Evolutionary conservation across 2,113 vertebrate species (phyloP), one percentile per base, ranked within the genome.

Genomic region (Agapornis roseicollis): DNA sequence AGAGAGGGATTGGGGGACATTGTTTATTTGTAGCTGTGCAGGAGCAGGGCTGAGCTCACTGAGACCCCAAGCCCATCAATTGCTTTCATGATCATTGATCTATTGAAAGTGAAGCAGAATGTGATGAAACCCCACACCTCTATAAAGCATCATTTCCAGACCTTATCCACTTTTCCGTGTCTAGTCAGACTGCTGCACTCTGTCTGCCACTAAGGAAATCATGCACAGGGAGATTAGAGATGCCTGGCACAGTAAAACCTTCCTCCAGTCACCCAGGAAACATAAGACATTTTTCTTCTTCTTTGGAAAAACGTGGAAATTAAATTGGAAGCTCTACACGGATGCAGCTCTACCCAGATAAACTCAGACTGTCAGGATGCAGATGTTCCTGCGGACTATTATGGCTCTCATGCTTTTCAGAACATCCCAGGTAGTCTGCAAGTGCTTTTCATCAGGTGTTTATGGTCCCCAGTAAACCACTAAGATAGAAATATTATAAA

Each of bases 181-280:
- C 76, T 80, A 46, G 53, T 60, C 89, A 91, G 50, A 37, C 81
- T 88, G 81, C 89, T 85, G 58, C 61, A 77, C 71, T 63, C 79
- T 74, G 87, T 85, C 91, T 95, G 91, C 76, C 88, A 64, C 85
- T 23, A 22, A 50, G 82, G 79, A 71, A 74, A 95, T 71, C 89
- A 93, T 55, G 60, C 53, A 74, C 8, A 1, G 55, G 64, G 76
- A 90, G 96, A 93, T 91, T 80, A 85, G 91, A 92, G 89, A 85
- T 69, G 92, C 85, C 81, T 93, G 91, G 91, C 89, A 90, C 71
- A 84, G 77, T 39, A 72, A 85, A 53, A 50, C 68, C 88, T 93
- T 87, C 86, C 73, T 60, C 81, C 84, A 89, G 58, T 91, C 91
- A 92, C 93, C 91, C 89, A 87, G 94, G 80, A 96, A 96, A 93